phyloP scores from a whole-genome alignment of 1,140 invertebrate species.

The Drosophila ohnishii region DNA sequence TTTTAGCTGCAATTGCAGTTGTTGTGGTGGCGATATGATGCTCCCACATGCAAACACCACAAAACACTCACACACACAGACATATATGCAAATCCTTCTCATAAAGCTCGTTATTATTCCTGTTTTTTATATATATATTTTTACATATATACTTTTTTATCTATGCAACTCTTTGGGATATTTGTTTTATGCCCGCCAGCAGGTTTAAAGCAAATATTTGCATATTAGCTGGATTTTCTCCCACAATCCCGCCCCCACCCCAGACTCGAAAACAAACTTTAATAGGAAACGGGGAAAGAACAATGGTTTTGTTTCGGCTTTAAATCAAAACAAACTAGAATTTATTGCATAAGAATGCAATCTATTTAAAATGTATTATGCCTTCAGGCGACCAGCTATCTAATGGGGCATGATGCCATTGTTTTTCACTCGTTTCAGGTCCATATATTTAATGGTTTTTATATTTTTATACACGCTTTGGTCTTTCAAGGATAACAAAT shows the following conservation, averaged over 20 bases:
- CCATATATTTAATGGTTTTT: conserved; percentile 23
- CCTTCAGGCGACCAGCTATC: neutral
- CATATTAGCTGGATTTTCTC: conserved; percentile 41
- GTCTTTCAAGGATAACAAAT: neutral
- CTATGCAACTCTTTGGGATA: conserved; percentile 36
- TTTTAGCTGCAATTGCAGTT: conserved; percentile 46
- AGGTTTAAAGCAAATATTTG: conserved; percentile 50
- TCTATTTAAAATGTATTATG: conserved; percentile 30
- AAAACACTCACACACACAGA: neutral
- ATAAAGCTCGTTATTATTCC: conserved; percentile 51
- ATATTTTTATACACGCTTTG: no score
- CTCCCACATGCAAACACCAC: conserved; percentile 20
- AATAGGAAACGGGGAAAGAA: conserved; percentile 3
- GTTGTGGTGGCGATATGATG: conserved; percentile 28
- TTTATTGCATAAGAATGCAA: conserved; percentile 35
- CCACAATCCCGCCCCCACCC: neutral
- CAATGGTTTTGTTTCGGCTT: conserved; percentile 12
- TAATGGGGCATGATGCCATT: conserved; percentile 27
- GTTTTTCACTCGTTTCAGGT: conserved; percentile 14
- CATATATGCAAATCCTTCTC: conserved; percentile 42
- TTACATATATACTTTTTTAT: conserved; percentile 25
- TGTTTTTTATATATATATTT: conserved; percentile 23
- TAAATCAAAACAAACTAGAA: conserved; percentile 30
- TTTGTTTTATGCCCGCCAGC: conserved; percentile 44
- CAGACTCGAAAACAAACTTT: neutral